Conservation (phyloP, 2,113 vertebrate species). For the Uria aalge region DNA sequence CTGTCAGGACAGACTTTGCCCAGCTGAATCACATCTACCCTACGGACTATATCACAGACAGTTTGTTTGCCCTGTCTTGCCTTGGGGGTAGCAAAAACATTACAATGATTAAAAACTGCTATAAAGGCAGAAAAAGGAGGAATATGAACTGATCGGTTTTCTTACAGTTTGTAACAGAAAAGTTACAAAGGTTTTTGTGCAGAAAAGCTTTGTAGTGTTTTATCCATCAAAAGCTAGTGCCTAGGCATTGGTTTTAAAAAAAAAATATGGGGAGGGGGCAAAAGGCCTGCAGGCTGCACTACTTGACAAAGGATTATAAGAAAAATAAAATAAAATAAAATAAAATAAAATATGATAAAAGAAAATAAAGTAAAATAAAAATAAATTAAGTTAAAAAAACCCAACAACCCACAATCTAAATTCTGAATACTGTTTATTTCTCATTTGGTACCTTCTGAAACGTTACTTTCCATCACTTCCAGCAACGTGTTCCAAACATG, state of each 20-base stretch:
- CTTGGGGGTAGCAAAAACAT: background rate
- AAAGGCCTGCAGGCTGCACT: background rate
- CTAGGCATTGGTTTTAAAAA: background rate
- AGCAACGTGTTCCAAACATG: background rate
- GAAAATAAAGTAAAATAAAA: background rate
- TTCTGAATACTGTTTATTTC: background rate
- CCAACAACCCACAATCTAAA: fast-evolving
- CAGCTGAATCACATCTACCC: background rate
- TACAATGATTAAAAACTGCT: background rate
- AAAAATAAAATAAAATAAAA: background rate
- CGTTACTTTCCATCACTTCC: background rate
- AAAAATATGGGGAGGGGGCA: background rate
- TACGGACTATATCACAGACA: background rate
- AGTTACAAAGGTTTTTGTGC: background rate
- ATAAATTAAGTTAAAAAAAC: background rate
- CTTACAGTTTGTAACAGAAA: background rate
- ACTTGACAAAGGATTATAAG: background rate
- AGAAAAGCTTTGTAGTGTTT: background rate
- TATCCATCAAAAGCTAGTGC: background rate
- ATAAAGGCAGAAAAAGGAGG: background rate
- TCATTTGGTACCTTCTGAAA: background rate
- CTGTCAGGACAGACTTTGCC: background rate
- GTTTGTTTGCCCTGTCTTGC: background rate
- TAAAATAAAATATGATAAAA: no score
- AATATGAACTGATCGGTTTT: background rate